Percentiles rank a stretch among this genome's conserved stretches.
Evolutionary conservation across 92 coral and sea anemone species (phyloP).

Genomic region (Epizoanthus rinbou): DNA sequence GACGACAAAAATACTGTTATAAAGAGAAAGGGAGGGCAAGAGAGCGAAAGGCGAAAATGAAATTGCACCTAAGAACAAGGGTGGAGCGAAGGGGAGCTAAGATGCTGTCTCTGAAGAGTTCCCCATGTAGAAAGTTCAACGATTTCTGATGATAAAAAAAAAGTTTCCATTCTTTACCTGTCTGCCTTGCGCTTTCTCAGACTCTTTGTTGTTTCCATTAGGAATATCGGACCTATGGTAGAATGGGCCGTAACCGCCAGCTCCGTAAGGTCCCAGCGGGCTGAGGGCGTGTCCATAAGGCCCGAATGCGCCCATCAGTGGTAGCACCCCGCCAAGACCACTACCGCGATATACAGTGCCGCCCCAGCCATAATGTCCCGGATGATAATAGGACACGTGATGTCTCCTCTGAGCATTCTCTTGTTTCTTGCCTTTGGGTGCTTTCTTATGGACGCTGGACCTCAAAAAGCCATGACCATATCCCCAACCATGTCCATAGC

Average conservation of each 20-base stretch:
- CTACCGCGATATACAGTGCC: slow-evolving; percentile 66
- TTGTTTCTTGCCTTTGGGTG: slow-evolving; percentile 20
- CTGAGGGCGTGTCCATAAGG: slow-evolving; percentile 55
- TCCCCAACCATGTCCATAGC: slow-evolving; percentile 42
- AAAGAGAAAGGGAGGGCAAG: slow-evolving; percentile 11
- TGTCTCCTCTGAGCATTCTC: slow-evolving; percentile 52
- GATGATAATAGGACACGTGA: slow-evolving; percentile 69
- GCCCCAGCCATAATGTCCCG: slow-evolving; percentile 92
- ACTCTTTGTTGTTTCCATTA: background rate
- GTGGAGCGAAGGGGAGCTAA: no score
- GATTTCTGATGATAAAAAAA: background rate
- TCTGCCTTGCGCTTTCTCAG: slow-evolving; percentile 3
- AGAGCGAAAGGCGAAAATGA: slow-evolving; percentile 13
- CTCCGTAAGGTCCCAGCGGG: slow-evolving; percentile 46
- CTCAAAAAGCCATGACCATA: slow-evolving; percentile 52
- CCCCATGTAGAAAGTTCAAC: background rate
- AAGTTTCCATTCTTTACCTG: slow-evolving; percentile 5
- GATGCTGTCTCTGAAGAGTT: no score
- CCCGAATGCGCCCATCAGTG: slow-evolving; percentile 54
- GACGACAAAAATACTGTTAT: no score
- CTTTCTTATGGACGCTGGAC: slow-evolving; percentile 36
- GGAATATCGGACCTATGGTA: slow-evolving; percentile 34
- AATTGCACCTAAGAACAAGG: no score
- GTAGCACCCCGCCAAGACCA: slow-evolving; percentile 63
- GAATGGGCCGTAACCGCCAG: slow-evolving; percentile 28